Evolutionary conservation across 23 tunicate genomes (phyloP), one percentile per base, ranked within the genome.

Genomic region (Trididemnum clinides): DNA sequence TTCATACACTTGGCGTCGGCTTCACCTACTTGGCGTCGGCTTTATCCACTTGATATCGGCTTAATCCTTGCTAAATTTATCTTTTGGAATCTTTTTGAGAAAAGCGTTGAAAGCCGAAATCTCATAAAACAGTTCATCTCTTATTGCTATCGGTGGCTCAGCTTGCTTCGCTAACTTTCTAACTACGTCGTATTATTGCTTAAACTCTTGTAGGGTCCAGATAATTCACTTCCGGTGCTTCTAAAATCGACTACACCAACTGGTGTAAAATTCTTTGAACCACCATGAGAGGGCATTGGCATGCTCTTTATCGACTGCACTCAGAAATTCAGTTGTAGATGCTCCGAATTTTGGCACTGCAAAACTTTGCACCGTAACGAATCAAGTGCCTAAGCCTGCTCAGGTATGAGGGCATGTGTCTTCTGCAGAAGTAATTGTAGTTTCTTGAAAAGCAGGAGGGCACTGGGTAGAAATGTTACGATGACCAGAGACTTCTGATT

Each of bases 121-220:
- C 81, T 81, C 85, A 69, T 81, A 39, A 31, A 81, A 81, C 81
- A 81, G 81, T 44, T 81, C 85, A 81, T 81, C 81, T 66, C 27
- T 33, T 81, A 65, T 65, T 30, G 85, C 85, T 37, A 81, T 81
- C 0, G 6, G 81, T n/a, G 85, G 78, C 65, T 66, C 85, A 81
- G 65, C 49, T 81, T 81, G 85, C 39, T 81, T 81, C 28, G 85
- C 85, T 25, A 30, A 31, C 49, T 31, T 81, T 66, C 19, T 29
- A 20, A 72, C 78, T 72, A 27, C 54, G 10, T 72, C 54, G 78
- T 72, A 72, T n/a, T n/a, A n/a, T n/a, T n/a, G 22, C 31, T 0
- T n/a, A 66, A 0, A 30, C 54, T 30, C 65, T 30, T 65, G 37
- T 39, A 81, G 20, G 81, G 85, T 81, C 85, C 80, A 81, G 85